Percentiles rank a stretch among this genome's conserved stretches.
These are phyloP conservation scores for Drosophila paucipuncta DNA, from an alignment of 2,888 invertebrate species.

Conservation along the genomic window DNA sequence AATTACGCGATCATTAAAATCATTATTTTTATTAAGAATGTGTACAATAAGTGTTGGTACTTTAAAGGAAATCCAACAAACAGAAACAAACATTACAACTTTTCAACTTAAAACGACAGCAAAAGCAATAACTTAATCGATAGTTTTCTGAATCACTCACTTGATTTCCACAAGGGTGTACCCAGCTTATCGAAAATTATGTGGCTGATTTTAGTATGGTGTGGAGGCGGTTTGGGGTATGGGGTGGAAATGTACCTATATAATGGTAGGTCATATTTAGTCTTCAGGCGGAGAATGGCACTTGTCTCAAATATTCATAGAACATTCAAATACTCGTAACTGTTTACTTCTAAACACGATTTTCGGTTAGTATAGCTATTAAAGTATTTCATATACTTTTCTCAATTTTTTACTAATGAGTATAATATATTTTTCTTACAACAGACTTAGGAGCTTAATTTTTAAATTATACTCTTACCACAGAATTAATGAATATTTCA, in stretches of 20 bases:
- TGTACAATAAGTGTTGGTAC: not conserved
- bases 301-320: not conserved
- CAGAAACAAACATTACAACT: not conserved
- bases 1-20: not conserved
- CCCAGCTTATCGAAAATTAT: not conserved
- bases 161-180: not conserved
- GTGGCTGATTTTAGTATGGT: not conserved
- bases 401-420: not conserved
- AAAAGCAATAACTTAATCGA: not conserved
- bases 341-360: not conserved
- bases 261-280: not conserved
- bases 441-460: not conserved
- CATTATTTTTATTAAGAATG: not conserved
- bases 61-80: not conserved
- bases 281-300: not conserved
- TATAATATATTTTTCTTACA: not conserved
- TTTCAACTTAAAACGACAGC: not conserved
- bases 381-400: not conserved
- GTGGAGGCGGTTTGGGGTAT: not conserved
- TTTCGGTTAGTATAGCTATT: not conserved
- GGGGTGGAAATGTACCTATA: not conserved
- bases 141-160: not conserved
- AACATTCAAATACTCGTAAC: not conserved
- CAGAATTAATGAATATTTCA: not conserved
- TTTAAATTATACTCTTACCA: not conserved